phyloP scores from a whole-genome alignment of 2,797 vertebrate species.

The Onychomys torridus region DNA sequence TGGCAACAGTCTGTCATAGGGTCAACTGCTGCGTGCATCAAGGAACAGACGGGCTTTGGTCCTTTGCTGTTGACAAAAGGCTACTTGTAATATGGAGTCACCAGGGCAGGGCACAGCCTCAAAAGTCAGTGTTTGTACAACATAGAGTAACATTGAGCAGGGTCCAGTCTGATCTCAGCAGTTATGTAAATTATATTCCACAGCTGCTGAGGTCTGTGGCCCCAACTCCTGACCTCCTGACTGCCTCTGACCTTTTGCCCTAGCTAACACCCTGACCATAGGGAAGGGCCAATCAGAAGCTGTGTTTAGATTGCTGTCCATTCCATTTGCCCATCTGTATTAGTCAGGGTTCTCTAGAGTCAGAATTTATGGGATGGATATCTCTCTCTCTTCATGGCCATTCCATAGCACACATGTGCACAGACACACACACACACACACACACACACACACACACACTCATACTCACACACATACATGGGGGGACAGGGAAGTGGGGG shows the following conservation, averaged over 20 bases:
- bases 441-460: neutral
- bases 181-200: neutral
- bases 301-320: neutral
- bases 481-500: no score
- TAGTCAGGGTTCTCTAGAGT: no score
- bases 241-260: no score
- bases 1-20: neutral
- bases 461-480: no score
- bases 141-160: neutral
- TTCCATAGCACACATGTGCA: neutral
- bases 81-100: neutral
- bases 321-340: neutral
- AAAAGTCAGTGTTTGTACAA: neutral
- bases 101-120: neutral
- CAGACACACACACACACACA: neutral
- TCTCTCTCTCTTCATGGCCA: no score
- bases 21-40: neutral
- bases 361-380: no score
- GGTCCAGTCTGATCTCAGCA: neutral
- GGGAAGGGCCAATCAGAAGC: no score
- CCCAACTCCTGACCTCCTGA: no score
- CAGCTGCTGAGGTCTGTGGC: neutral
- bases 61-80: neutral
- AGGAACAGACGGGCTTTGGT: neutral
- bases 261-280: no score